Conservation (phyloP, 2,888 invertebrate genomes). For the Rhopalosiphum nymphaeae region DNA sequence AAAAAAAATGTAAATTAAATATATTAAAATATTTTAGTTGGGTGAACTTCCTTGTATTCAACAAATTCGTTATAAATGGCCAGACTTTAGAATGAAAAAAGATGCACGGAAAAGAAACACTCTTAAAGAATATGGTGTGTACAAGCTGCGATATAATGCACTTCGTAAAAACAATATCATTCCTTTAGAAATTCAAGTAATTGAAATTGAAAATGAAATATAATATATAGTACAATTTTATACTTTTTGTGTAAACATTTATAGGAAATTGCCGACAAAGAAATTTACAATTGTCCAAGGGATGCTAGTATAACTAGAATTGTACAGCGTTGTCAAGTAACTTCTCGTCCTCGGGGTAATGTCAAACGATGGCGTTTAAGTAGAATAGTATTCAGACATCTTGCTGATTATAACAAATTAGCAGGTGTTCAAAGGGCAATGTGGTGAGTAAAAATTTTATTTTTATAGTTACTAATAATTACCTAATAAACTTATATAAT, state of each 20-base stretch:
- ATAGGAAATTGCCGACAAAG: slow-evolving; percentile 82
- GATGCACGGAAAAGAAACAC: slow-evolving; percentile 87
- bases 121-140: slow-evolving; percentile 81
- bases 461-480: neutral
- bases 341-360: slow-evolving; percentile 87
- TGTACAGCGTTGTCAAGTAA: slow-evolving; percentile 86
- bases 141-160: slow-evolving; percentile 84
- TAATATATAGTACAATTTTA: neutral
- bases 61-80: slow-evolving; percentile 72
- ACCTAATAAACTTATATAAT: neutral
- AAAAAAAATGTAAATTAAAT: neutral
- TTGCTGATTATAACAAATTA: slow-evolving; percentile 94
- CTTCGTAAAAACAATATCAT: slow-evolving; percentile 87
- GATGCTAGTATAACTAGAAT: slow-evolving; percentile 78
- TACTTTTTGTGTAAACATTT: slow-evolving; percentile 68
- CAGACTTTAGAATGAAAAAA: slow-evolving; percentile 86
- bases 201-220: slow-evolving; percentile 66
- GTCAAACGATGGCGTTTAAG: slow-evolving; percentile 88
- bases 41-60: slow-evolving; percentile 63
- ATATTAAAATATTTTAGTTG: neutral
- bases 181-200: slow-evolving; percentile 79
- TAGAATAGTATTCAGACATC: slow-evolving; percentile 88
- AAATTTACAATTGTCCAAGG: slow-evolving; percentile 82
- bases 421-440: slow-evolving; percentile 94
- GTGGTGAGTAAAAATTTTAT: slow-evolving; percentile 76